Percentiles rank a stretch among this genome's conserved stretches.
Conservation (phyloP, 2,888 invertebrate species). For the Deroplatys truncata region DNA sequence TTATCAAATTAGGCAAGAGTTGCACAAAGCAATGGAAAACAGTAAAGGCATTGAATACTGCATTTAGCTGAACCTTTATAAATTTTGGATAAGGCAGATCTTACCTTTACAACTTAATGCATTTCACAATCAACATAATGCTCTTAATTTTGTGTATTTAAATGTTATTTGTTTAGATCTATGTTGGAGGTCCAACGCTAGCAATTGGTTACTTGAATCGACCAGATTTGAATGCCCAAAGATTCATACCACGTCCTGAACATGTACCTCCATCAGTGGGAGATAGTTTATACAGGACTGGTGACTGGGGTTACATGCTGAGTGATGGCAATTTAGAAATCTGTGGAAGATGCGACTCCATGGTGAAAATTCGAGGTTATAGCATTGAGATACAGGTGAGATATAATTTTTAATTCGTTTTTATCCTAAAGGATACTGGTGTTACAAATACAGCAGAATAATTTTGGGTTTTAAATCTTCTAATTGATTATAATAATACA, state of each 20-base stretch:
- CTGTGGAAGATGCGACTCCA: conserved; percentile 35
- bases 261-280: conserved; percentile 30
- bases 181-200: conserved; percentile 35
- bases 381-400: conserved; percentile 35
- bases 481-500: no score
- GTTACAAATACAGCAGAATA: no score
- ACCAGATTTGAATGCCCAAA: conserved; percentile 32
- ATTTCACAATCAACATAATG: no score
- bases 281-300: conserved; percentile 34
- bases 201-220: conserved; percentile 36
- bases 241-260: conserved; percentile 33
- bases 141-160: no score
- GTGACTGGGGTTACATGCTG: conserved; percentile 36
- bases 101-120: no score
- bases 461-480: no score
- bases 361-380: conserved; percentile 37
- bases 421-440: no score
- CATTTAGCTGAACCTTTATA: no score
- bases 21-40: no score
- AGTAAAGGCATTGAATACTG: no score
- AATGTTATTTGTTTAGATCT: conserved; percentile 30
- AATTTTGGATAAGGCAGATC: no score
- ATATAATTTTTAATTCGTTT: background rate
- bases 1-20: no score
- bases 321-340: conserved; percentile 35